A percentile compares a stretch with the other conserved stretches of the same genome.
Conservation (phyloP, 2,888 invertebrate genomes). For the Yponomeuta cagnagella region DNA sequence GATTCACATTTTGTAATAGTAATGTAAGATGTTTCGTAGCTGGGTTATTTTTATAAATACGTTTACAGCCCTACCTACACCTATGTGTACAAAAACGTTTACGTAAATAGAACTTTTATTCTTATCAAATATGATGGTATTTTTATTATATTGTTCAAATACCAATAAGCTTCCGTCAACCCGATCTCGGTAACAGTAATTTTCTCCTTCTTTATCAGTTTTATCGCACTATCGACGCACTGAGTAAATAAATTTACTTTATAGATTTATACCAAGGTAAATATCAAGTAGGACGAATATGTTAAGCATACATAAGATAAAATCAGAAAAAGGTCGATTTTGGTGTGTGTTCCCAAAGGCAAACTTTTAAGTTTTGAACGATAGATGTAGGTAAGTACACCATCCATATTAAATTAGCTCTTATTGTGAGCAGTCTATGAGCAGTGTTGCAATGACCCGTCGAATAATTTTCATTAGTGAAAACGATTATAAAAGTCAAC, state of each 20-base stretch:
- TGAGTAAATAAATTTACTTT: neutral
- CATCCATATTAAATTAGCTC: no score
- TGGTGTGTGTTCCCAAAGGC: neutral
- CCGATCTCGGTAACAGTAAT: neutral
- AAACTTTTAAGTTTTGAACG: neutral
- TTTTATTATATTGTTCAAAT: neutral
- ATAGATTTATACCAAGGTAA: neutral
- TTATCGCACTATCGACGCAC: neutral
- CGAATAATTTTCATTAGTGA: no score
- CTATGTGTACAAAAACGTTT: no score
- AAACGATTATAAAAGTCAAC: no score
- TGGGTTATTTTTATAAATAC: neutral
- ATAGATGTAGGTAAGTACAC: no score
- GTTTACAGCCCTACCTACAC: neutral
- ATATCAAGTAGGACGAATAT: constrained; percentile 6
- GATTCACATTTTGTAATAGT: neutral
- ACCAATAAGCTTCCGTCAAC: neutral
- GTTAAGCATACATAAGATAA: neutral
- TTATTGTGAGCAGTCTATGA: no score
- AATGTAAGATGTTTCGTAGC: neutral
- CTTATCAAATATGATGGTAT: neutral
- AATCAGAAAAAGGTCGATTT: neutral
- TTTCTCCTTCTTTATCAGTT: neutral
- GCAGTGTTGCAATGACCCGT: no score
- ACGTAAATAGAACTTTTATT: no score